A percentile compares a stretch with the other conserved stretches of the same genome.
Conservation (phyloP, 2,888 invertebrate genomes). For the Omphaloscelis lunosa region DNA sequence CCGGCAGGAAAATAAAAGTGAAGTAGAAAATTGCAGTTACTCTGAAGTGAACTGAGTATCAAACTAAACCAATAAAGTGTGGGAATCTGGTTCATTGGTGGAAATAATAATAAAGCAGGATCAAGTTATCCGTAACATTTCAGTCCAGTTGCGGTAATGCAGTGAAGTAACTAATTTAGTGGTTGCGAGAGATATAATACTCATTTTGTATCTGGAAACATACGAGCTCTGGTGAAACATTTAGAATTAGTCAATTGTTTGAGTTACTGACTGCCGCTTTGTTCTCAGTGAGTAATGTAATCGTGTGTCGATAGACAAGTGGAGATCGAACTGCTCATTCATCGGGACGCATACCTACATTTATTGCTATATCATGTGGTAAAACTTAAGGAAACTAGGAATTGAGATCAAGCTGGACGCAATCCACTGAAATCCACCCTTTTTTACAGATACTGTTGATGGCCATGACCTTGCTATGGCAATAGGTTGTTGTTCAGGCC, state of each 20-base stretch:
- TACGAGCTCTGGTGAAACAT: conserved; percentile 21
- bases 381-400: background rate
- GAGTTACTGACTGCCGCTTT: background rate
- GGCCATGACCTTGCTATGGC: background rate
- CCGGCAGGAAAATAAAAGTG: too few species aligned
- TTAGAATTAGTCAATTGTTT: conserved; percentile 11
- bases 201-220: conserved; percentile 27
- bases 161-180: conserved; percentile 62
- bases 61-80: conserved; percentile 40
- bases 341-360: too few species aligned
- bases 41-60: conserved; percentile 9
- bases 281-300: conserved; percentile 10
- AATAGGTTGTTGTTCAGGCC: too few species aligned
- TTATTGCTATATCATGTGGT: background rate
- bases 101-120: conserved; percentile 51
- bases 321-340: background rate
- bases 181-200: conserved; percentile 55
- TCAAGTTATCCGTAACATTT: conserved; percentile 61
- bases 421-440: too few species aligned
- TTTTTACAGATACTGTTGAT: background rate
- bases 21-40: too few species aligned
- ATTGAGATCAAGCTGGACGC: background rate
- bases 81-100: conserved; percentile 51
- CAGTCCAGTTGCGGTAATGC: conserved; percentile 64
- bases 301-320: background rate